phyloP scores from a whole-genome alignment of 2,888 invertebrate species.

The Tanytarsus gracilentus region DNA sequence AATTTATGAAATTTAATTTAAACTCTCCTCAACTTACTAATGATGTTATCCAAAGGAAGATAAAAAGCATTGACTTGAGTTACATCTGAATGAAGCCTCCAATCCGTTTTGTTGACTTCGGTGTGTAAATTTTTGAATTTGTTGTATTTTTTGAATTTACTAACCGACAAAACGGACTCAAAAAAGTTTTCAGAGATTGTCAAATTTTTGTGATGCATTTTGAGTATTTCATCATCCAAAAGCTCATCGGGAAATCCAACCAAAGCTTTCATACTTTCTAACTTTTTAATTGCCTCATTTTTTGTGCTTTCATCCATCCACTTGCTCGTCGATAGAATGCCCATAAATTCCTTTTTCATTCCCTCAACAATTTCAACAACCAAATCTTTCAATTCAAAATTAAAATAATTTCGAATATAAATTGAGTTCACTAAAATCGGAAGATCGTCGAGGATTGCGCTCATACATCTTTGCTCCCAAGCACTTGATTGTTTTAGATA shows the following conservation, averaged over 20 bases:
- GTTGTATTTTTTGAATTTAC: constrained; percentile 57
- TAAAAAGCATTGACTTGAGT: constrained; percentile 72
- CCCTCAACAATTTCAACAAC: constrained; percentile 50
- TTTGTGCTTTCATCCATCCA: constrained; percentile 83
- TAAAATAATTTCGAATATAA: constrained; percentile 44
- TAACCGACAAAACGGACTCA: constrained; percentile 44
- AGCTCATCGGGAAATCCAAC: constrained; percentile 81
- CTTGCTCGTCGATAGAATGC: constrained; percentile 61
- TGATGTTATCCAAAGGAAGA: constrained; percentile 69
- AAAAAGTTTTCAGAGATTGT: background rate
- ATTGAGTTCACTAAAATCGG: constrained; percentile 38
- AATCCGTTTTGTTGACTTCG: constrained; percentile 66
- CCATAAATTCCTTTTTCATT: constrained; percentile 59
- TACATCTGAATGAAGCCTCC: constrained; percentile 67
- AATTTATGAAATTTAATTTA: background rate
- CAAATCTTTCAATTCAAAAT: constrained; percentile 47
- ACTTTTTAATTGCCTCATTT: constrained; percentile 63
- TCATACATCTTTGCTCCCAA: constrained; percentile 19
- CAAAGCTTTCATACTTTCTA: constrained; percentile 66
- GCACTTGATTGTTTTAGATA: too few relatives aligned
- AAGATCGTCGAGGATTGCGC: constrained; percentile 56
- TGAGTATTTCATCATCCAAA: constrained; percentile 63
- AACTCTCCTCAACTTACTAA: constrained; percentile 41
- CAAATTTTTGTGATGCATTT: constrained; percentile 53
- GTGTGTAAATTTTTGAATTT: constrained; percentile 59